phyloP scores from a whole-genome alignment of 2,113 vertebrate genomes.

The Euleptes europaea region DNA sequence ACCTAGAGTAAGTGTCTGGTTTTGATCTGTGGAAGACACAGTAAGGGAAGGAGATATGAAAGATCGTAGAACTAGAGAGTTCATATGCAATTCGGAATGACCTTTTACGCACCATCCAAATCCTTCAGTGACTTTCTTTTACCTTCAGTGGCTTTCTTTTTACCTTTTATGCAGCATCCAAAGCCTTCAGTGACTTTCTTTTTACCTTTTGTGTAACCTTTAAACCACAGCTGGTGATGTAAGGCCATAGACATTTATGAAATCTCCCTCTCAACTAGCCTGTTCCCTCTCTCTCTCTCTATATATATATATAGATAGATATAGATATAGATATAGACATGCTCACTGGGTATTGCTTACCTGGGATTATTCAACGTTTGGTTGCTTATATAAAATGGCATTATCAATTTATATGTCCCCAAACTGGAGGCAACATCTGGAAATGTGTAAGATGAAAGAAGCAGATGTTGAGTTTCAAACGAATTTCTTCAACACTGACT shows the following conservation, averaged over 20 bases:
- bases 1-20: not conserved
- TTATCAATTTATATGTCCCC: not conserved
- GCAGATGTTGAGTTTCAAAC: not conserved
- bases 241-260: not conserved
- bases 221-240: not conserved
- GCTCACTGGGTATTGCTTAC: too few relatives aligned
- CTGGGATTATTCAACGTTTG: too few relatives aligned
- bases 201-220: not conserved
- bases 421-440: not conserved
- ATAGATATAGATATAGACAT: too few relatives aligned
- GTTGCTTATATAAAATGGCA: not conserved
- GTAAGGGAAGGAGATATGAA: not conserved
- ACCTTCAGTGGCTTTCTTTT: not conserved
- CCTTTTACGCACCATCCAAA: not conserved
- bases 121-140: not conserved
- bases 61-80: not conserved
- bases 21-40: conserved; percentile 10
- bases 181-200: not conserved
- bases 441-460: not conserved
- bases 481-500: not conserved
- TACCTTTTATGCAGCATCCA: not conserved
- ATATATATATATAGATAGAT: too few relatives aligned
- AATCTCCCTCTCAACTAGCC: not conserved
- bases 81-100: not conserved
- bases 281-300: not conserved